Percentiles rank a stretch among this genome's conserved stretches.
These are phyloP conservation scores for Sebastes cheni DNA, from an alignment of 2,797 vertebrate species.

Conservation along the genomic window DNA sequence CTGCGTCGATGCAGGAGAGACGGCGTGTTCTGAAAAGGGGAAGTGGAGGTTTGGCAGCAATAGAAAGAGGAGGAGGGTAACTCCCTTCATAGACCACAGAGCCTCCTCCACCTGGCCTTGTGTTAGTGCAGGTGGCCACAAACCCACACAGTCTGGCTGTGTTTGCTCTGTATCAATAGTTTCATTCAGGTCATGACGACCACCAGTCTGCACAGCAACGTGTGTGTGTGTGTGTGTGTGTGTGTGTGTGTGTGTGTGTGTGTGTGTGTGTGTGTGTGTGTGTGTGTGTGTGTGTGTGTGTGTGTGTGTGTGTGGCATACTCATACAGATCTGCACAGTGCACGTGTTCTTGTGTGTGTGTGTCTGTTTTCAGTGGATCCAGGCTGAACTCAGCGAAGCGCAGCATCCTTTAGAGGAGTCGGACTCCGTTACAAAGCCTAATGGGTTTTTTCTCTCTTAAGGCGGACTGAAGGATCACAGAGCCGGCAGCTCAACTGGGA, in stretches of 20 bases:
- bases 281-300: conserved; percentile 24
- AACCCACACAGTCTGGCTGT: conserved; percentile 9
- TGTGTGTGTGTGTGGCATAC: background rate
- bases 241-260: no score
- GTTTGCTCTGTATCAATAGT: conserved; percentile 51
- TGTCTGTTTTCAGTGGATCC: background rate
- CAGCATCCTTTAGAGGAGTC: conserved; percentile 4
- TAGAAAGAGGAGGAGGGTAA: conserved; percentile 17
- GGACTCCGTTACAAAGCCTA: conserved; percentile 17
- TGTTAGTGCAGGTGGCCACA: conserved; percentile 58
- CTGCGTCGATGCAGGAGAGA: background rate
- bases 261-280: conserved; percentile 1
- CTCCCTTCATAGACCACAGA: conserved; percentile 17
- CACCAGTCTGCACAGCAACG: background rate
- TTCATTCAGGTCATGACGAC: conserved; percentile 35
- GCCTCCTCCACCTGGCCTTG: conserved; percentile 56
- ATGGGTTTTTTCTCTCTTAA: conserved; percentile 8
- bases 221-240: no score
- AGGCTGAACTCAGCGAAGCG: background rate
- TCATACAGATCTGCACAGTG: background rate
- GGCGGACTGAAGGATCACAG: background rate
- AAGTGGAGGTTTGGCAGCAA: conserved; percentile 35
- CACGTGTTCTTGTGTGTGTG: background rate
- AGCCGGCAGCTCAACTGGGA: background rate
- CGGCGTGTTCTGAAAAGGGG: background rate